Base-by-base conservation (phyloP, 2,797 vertebrate genomes). In the Phaenicophaeus curvirostris region DNA sequence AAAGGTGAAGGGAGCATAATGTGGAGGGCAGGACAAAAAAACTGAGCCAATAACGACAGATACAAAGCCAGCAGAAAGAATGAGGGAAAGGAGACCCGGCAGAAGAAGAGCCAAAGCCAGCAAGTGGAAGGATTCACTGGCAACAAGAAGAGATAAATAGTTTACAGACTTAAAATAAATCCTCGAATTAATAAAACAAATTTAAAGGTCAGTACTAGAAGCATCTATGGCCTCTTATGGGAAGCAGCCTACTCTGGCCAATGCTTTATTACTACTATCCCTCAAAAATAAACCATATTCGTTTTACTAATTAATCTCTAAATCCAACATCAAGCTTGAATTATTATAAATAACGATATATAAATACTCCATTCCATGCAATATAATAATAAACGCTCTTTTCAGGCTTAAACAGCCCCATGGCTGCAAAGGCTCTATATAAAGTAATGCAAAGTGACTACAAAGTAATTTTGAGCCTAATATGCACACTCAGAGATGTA, bases 171-270 rank as follows among this genome's bases (percentile, higher is more conserved):
- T 59, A 88, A 94, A 91, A 82, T 35, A 94, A 92, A 94, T 82
- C 66, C n/a, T 86, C 30, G 84, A 80, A 90, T 81, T 90, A 91
- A 74, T 79, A 90, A 88, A 95, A 84, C 53, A 87, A 92, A 93
- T n/a, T 55, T 39, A 71, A 58, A 95, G 69, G 71, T 76, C 89
- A 86, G 54, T 50, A 82, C 14, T 37, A 61, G 19, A 88, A 81
- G 20, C 21, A 90, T 17, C 50, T 66, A 81, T 21, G 39, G 21
- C 42, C 44, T 68, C 41, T 39, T 63, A 66, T 3, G 68, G 74
- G 71, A 91, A 94, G 41, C 41, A 90, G 24, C 11, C 46, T 82
- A 57, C 9, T 73, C 63, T 39, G 7, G 18, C 33, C 17, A 87
- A 59, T 27, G 33, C 31, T 79, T 89, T 93, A 57, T 50, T 82